phyloP scores from a whole-genome alignment of 2,797 vertebrate species.

The Cuniculus paca region DNA sequence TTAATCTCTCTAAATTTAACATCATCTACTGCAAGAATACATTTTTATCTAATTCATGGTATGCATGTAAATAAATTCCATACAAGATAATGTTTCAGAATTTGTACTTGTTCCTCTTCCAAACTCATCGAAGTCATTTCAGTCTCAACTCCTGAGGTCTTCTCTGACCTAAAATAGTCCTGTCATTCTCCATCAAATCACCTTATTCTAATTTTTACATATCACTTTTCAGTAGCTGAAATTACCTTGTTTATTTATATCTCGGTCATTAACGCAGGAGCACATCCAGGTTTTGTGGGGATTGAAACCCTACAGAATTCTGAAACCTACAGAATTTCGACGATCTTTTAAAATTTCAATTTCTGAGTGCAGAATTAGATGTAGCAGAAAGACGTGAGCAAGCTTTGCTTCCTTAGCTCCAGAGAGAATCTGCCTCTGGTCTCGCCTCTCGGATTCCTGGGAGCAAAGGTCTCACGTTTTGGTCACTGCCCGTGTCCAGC shows the following conservation, averaged over 20 bases:
- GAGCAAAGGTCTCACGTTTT: neutral
- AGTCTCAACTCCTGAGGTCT: neutral
- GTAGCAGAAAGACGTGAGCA: neutral
- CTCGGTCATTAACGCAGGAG: neutral
- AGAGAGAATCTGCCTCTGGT: neutral
- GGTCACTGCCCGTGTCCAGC: neutral
- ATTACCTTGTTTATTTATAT: slow-evolving; percentile 12
- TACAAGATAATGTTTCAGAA: neutral
- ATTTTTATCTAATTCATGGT: neutral
- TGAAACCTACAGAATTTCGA: neutral
- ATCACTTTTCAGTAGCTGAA: slow-evolving; percentile 2
- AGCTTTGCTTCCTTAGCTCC: neutral
- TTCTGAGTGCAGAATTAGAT: neutral
- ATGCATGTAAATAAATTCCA: slow-evolving; percentile 6
- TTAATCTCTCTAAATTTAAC: slow-evolving; percentile 34
- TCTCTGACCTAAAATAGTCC: neutral
- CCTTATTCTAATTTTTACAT: neutral
- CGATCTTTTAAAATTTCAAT: neutral
- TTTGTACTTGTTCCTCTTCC: neutral
- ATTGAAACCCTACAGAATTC: neutral
- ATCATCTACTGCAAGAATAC: neutral
- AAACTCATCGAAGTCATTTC: neutral
- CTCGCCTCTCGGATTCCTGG: neutral
- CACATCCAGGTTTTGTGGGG: neutral
- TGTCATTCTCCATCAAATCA: neutral